Conservation (phyloP, 1,140 invertebrate species). For the Laodelphax striatellus region DNA sequence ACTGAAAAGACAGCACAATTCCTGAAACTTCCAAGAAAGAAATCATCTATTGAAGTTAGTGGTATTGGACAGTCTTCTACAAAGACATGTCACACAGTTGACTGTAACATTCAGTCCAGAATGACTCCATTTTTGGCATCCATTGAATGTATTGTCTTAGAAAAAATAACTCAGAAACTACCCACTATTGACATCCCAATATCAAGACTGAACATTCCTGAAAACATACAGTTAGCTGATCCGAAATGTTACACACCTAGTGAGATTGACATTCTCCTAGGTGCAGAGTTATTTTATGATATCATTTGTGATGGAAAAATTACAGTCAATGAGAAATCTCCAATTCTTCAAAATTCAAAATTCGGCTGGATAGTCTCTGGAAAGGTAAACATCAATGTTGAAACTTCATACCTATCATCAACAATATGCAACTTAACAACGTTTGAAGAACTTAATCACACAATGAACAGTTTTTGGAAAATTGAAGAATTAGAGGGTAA, state of each 20-base stretch:
- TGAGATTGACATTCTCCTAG: conserved; percentile 17
- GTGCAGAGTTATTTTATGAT: background rate
- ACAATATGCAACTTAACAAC: background rate
- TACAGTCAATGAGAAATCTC: background rate
- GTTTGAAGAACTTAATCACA: background rate
- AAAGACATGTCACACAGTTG: background rate
- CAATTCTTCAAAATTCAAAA: background rate
- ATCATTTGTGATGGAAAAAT: background rate
- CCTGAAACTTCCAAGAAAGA: background rate
- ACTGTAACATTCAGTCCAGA: background rate
- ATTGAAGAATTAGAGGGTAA: background rate
- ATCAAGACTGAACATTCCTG: conserved; percentile 5
- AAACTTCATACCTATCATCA: background rate
- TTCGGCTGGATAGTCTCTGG: background rate
- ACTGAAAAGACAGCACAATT: background rate
- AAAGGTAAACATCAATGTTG: background rate
- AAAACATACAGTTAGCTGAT: conserved; percentile 13
- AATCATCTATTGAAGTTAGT: background rate
- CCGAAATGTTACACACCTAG: conserved; percentile 11
- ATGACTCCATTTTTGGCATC: background rate
- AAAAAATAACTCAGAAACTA: conserved; percentile 12
- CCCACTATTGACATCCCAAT: conserved; percentile 11
- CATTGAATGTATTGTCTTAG: conserved; percentile 14
- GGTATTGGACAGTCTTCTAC: background rate
- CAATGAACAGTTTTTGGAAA: background rate